Evolutionary conservation across 2,888 invertebrate genomes (phyloP), one percentile per base, ranked within the genome.

Genomic region (Dichetophora obliterata): DNA sequence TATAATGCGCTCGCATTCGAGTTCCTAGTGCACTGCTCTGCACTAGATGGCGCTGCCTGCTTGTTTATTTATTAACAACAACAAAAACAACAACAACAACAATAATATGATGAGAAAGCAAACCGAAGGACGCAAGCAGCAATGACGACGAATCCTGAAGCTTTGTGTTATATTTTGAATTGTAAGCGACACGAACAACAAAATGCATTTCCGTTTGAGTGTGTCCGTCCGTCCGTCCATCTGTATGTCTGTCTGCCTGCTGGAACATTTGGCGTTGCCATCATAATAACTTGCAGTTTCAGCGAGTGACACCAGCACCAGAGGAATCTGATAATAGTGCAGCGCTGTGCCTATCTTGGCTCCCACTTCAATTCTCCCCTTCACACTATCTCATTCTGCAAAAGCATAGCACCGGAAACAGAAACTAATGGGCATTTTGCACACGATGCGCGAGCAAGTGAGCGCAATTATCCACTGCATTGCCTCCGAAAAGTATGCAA

Each of bases 31-130:
- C 43, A 16, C 31, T 43, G 54, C 59, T 27, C n/a, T n/a, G n/a
- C n/a, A 9, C 31, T 54, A 74, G 69, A 73, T 75, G 75, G 74
- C 70, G 65, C 69, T 34, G 22, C 61, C 37, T 61, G 79, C 81
- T 80, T 82, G 81, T 83, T 85, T 85, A 85, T 86, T 86, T 85
- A 86, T 86, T 84, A 85, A 84, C 84, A 85, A 84, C 31, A 82
- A 81, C 81, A 82, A n/a, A n/a, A n/a, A n/a, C n/a, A n/a, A n/a
- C n/a, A n/a, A n/a, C n/a, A 85, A 84, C 84, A 85, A 84, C 31
- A 82, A 81, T 80, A 82, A 83, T 82, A 84, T 81, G 82, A 37
- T 37, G 37, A 37, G 37, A 37, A 37, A 37, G 8, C 37, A 37
- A 37, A 84, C 81, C 81, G 80, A 79, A 82, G 85, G 83, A 84